A percentile compares a stretch with the other conserved stretches of the same genome.
Conservation (phyloP, 2,797 vertebrate species). For the Pristis pectinata region DNA sequence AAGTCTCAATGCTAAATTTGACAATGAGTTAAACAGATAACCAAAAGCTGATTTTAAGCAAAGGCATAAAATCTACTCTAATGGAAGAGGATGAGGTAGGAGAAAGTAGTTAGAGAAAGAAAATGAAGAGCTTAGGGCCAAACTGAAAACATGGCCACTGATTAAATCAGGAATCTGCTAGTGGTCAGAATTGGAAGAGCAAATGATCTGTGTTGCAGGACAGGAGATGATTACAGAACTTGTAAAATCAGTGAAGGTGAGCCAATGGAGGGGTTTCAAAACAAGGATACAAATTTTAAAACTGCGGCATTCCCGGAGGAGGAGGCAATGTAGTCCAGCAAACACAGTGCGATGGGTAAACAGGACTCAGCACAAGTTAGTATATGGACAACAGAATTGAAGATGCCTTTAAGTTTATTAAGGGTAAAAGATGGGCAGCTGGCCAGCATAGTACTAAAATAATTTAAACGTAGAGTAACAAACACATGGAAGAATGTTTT, state of each 20-base stretch:
- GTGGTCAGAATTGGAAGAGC: not conserved
- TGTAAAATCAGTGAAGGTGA: not conserved
- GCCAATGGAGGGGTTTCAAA: not conserved
- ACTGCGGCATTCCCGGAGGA: not conserved
- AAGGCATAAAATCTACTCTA: not conserved
- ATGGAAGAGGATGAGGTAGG: too few relatives aligned
- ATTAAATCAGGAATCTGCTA: not conserved
- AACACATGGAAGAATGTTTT: too few relatives aligned
- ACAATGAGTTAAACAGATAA: not conserved
- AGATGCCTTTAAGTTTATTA: too few relatives aligned
- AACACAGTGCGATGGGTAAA: not conserved
- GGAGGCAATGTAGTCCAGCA: not conserved
- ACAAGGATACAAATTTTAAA: not conserved
- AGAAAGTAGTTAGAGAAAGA: not conserved
- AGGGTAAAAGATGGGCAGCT: too few relatives aligned
- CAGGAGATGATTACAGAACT: not conserved
- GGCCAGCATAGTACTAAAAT: too few relatives aligned
- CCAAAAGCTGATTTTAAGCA: not conserved
- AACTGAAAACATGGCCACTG: not conserved
- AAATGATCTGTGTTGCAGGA: not conserved
- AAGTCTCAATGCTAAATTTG: not conserved
- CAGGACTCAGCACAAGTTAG: not conserved
- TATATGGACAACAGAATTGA: not conserved
- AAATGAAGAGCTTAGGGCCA: not conserved
- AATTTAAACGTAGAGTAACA: too few relatives aligned